Conservation (phyloP, 2,888 invertebrate genomes). For the Lacanobia wlatinum region DNA sequence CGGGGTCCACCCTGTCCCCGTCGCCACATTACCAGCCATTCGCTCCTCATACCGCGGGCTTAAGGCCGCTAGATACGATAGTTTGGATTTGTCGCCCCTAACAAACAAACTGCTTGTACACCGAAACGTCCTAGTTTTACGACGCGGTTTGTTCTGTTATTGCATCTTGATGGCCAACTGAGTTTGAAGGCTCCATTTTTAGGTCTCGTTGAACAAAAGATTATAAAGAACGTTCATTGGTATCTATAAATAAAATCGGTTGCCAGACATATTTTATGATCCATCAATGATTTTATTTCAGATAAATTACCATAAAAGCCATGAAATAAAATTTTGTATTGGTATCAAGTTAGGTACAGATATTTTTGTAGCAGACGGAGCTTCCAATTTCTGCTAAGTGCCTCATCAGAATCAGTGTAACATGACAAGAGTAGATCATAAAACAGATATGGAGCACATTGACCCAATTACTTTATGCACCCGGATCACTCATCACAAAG, state of each 20-base stretch:
- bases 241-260: constrained; percentile 13
- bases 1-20: constrained; percentile 82
- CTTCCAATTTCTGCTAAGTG: constrained; percentile 7
- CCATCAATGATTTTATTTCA: constrained; percentile 17
- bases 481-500: constrained; percentile 56
- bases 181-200: constrained; percentile 33
- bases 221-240: constrained; percentile 14
- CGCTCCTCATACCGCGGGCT: constrained; percentile 70
- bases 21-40: constrained; percentile 83
- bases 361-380: not conserved
- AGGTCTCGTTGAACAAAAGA: constrained; percentile 9
- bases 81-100: constrained; percentile 54
- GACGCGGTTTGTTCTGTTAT: constrained; percentile 57
- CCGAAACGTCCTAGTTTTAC: constrained; percentile 57
- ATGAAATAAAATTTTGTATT: too few species aligned
- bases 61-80: constrained; percentile 65
- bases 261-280: constrained; percentile 21
- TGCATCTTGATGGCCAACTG: constrained; percentile 48
- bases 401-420: constrained; percentile 11
- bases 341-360: too few species aligned
- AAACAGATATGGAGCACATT: constrained; percentile 34
- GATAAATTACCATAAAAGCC: constrained; percentile 12
- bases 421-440: constrained; percentile 30
- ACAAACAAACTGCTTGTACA: constrained; percentile 55
- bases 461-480: constrained; percentile 57